A percentile compares a stretch with the other conserved stretches of the same genome.
Evolutionary conservation across 2,113 vertebrate genomes (phyloP).

Genomic region (Panthera uncia): DNA sequence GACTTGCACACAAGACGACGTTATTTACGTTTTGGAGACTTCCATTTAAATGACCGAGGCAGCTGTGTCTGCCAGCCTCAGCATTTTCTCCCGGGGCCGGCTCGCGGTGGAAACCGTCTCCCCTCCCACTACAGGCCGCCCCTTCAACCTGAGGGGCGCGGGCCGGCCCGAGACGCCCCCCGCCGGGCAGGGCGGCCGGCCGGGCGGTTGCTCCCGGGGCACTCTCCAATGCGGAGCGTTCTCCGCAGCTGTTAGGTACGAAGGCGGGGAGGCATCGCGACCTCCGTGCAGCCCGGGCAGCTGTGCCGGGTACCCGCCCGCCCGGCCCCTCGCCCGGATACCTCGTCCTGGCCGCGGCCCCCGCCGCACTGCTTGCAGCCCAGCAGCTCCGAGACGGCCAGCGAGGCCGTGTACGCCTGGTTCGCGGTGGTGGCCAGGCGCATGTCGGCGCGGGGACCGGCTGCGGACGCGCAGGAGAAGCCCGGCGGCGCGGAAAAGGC

Average conservation of each 20-base stretch:
- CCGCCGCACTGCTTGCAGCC: conserved; percentile 63
- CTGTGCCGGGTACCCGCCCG: background rate
- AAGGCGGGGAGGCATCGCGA: background rate
- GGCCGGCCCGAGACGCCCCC: background rate
- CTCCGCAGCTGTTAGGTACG: background rate
- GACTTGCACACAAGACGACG: conserved; percentile 1
- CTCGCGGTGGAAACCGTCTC: background rate
- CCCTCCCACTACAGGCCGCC: background rate
- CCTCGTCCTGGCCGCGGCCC: conserved; percentile 60
- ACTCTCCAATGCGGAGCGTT: background rate
- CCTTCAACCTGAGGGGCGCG: background rate
- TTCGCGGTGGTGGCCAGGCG: conserved; percentile 73
- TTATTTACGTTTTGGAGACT: background rate
- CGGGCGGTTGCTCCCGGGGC: background rate
- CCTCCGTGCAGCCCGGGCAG: background rate
- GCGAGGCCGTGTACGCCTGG: conserved; percentile 68
- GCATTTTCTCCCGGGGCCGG: background rate
- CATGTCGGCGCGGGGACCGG: conserved; percentile 47
- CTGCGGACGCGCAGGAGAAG: background rate
- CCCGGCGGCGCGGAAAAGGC: background rate
- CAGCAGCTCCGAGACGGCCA: conserved; percentile 68
- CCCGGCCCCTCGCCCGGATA: conserved; percentile 18
- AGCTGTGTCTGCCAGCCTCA: background rate
- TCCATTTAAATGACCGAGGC: background rate
- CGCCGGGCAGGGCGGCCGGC: background rate